A percentile compares a stretch with the other conserved stretches of the same genome.
Evolutionary conservation across 2,113 vertebrate genomes (phyloP).

Genomic region (Oceanodroma tethys): DNA sequence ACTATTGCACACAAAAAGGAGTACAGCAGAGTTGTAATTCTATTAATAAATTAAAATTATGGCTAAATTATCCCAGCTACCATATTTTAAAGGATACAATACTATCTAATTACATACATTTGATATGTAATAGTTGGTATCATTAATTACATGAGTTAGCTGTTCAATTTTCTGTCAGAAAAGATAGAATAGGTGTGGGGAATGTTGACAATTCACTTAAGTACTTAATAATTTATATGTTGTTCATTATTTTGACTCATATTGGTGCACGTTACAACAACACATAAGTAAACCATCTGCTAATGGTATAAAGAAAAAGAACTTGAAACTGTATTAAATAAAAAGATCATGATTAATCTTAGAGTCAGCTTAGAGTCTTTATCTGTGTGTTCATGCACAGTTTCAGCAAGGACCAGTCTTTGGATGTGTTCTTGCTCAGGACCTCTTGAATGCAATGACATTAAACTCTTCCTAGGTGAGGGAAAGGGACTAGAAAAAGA

Average conservation of each 20-base stretch:
- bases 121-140: not conserved
- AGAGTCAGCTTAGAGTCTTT: not conserved
- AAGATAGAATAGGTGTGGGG: conserved; percentile 10
- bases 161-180: conserved; percentile 28
- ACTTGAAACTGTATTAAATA: conserved; percentile 56
- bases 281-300: conserved; percentile 62
- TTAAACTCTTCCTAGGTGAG: not conserved
- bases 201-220: conserved; percentile 57
- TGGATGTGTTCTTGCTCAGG: not conserved
- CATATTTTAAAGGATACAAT: not conserved
- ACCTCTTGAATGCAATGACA: not conserved
- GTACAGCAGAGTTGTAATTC: not conserved
- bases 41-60: not conserved
- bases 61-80: not conserved
- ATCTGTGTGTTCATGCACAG: not conserved
- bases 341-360: conserved; percentile 30
- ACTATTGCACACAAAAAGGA: not conserved
- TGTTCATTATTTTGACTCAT: conserved; percentile 70
- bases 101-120: not conserved
- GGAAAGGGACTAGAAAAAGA: not conserved
- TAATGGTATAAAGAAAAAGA: conserved; percentile 44
- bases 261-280: conserved; percentile 32
- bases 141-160: not conserved
- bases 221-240: conserved; percentile 64
- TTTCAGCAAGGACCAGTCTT: not conserved